phyloP scores from a whole-genome alignment of 2,797 vertebrate species.

The Catamblyrhynchus diadema region DNA sequence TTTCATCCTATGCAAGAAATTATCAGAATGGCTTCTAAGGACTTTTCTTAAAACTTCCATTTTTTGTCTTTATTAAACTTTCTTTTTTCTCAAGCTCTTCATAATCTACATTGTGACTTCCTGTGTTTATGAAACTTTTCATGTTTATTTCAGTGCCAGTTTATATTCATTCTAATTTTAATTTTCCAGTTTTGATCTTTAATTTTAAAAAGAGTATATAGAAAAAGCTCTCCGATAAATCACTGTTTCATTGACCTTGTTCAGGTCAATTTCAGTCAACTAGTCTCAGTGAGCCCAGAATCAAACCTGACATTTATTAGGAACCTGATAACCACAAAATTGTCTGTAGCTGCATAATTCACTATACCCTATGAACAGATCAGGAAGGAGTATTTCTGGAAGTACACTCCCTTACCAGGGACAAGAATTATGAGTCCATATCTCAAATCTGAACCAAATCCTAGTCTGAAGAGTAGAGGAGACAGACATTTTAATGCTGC shows the following conservation, averaged over 20 bases:
- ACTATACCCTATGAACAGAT: neutral
- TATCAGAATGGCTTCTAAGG: conserved; percentile 57
- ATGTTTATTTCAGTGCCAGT: conserved; percentile 55
- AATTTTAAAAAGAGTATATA: neutral
- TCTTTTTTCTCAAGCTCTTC: conserved; percentile 61
- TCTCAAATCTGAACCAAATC: neutral
- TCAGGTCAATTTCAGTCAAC: neutral
- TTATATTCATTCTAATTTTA: conserved; percentile 54
- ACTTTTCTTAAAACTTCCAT: conserved; percentile 52
- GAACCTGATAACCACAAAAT: neutral
- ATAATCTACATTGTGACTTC: conserved; percentile 64
- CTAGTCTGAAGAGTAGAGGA: neutral
- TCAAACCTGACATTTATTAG: neutral
- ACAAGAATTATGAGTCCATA: neutral
- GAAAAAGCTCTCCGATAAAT: neutral
- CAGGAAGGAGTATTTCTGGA: neutral
- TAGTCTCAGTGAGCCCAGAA: neutral
- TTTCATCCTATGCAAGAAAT: conserved; percentile 50
- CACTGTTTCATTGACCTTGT: neutral
- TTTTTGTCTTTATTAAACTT: conserved; percentile 67
- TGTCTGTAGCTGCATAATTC: neutral
- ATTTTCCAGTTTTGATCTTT: conserved; percentile 37
- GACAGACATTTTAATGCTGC: neutral
- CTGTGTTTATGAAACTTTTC: conserved; percentile 54
- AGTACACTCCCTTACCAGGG: neutral